Base-by-base conservation (phyloP, 2,797 vertebrate genomes). In the Pseudochromis fuscus region DNA sequence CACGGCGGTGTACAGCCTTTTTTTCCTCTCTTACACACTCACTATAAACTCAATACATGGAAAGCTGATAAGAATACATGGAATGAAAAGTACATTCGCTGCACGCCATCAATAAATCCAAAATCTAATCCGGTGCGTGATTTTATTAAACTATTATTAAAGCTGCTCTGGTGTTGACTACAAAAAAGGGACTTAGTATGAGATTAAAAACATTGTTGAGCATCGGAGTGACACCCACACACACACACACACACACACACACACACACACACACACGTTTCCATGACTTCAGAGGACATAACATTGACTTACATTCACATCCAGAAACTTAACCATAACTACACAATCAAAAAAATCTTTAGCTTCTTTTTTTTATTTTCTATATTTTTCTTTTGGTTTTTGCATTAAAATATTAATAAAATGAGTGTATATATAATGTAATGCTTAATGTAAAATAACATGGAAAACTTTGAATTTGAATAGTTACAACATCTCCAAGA, bases 21-120 rank as follows among this genome's bases (percentile, higher is more conserved):
- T 59, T 49, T 45, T 28, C 27, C 23, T 59, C 23, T 25, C 59
- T 63, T 61, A 70, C 49, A 57, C 45, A 58, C 31, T 73, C 61
- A 59, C 40, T 49, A 50, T 25, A 46, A 45, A 71, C 51, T 67
- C 40, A 49, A 69, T 62, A 68, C 73, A 74, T 44, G 53, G 64
- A 84, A 73, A 77, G 42, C 64, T 67, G 66, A 63, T 66, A 53
- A 77, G 65, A 81, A 79, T 10, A 60, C 46, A 49, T 31, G 21
- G 21, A 56, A 75, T 68, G 56, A 67, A 79, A 83, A 67, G 27
- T 25, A 4, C 12, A 51, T 50, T 72, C 37, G 56, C 58, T 56
- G 65, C 74, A 81, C 28, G 56, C 38, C 67, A 75, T 61, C 60
- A 5, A 74, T 59, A 84, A 81, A 83, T 83, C 77, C 66, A 61